A percentile compares a stretch with the other conserved stretches of the same genome.
These are phyloP conservation scores for Campaea margaritaria DNA, from an alignment of 2,888 invertebrate genomes.

Conservation along the genomic window DNA sequence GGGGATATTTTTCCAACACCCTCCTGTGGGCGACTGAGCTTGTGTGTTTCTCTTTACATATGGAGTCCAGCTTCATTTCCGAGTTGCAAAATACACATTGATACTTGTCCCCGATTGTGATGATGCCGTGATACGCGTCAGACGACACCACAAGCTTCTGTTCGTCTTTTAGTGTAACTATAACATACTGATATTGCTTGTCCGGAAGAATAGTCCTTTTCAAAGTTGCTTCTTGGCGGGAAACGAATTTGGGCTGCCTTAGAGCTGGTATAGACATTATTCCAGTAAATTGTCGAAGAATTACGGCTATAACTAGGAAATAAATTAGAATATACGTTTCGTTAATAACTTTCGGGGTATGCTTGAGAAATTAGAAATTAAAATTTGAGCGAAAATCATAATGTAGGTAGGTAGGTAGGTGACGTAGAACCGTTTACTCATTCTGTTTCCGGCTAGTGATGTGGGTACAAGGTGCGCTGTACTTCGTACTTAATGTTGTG, in stretches of 20 bases:
- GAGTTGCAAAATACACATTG: slow-evolving; percentile 63
- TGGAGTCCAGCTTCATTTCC: slow-evolving; percentile 49
- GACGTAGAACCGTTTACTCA: too few species aligned
- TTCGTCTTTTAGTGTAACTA: slow-evolving; percentile 60
- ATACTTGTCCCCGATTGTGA: slow-evolving; percentile 54
- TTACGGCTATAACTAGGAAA: too few species aligned
- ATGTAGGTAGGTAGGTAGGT: too few species aligned
- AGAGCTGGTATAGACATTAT: slow-evolving; percentile 46
- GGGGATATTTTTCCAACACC: slow-evolving; percentile 53
- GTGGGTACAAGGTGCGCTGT: too few species aligned
- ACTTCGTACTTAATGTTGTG: too few species aligned
- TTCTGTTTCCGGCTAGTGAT: too few species aligned
- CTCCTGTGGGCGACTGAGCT: slow-evolving; percentile 50
- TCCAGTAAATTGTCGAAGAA: too few species aligned
- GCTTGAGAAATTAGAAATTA: too few species aligned
- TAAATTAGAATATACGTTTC: too few species aligned
- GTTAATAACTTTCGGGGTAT: too few species aligned
- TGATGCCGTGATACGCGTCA: slow-evolving; percentile 65
- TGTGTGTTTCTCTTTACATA: slow-evolving; percentile 59
- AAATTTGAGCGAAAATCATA: too few species aligned
- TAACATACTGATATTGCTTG: slow-evolving; percentile 48
- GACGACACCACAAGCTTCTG: slow-evolving; percentile 63
- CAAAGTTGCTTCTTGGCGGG: slow-evolving; percentile 11
- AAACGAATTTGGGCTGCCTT: slow-evolving; percentile 54
- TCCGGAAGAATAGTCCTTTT: slow-evolving; percentile 28